Percentiles rank a stretch among this genome's conserved stretches.
These are phyloP conservation scores for Rhinogobio ventralis DNA, from an alignment of 2,797 vertebrate species.

Conservation along the genomic window DNA sequence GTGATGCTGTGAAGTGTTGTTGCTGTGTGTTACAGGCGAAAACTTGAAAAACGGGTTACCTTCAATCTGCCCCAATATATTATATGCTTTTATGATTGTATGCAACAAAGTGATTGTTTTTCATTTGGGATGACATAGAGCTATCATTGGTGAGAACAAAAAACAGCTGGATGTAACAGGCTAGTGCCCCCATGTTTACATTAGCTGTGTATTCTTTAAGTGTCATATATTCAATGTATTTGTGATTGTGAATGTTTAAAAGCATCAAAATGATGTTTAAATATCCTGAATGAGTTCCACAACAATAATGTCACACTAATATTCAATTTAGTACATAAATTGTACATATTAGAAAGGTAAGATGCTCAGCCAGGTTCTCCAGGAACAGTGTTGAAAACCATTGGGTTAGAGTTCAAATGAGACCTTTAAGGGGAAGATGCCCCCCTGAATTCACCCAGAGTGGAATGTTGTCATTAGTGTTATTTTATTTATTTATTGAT, in stretches of 20 bases:
- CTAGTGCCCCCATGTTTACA: not conserved
- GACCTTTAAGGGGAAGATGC: not conserved
- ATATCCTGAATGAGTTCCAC: not conserved
- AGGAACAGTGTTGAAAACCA: not conserved
- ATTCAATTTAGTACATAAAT: not conserved
- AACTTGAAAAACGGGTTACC: conserved; percentile 12
- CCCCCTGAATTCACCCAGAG: not conserved
- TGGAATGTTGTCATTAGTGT: no score
- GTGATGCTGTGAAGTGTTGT: conserved; percentile 32
- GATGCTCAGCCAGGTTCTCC: no score
- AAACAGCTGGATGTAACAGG: conserved; percentile 3
- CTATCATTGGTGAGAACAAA: not conserved
- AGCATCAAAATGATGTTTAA: not conserved
- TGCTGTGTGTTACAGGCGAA: conserved; percentile 17
- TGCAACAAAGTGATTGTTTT: conserved; percentile 29
- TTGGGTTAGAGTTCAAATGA: not conserved
- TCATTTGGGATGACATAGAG: not conserved
- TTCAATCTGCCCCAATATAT: not conserved
- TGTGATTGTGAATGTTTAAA: conserved; percentile 32
- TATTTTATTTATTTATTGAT: not conserved
- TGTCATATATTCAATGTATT: not conserved
- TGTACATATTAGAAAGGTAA: not conserved
- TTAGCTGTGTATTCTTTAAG: conserved; percentile 12
- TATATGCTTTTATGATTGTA: conserved; percentile 42
- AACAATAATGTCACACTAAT: not conserved